These are phyloP conservation scores for Ivindomyrus marchei DNA, from an alignment of 2,113 vertebrate genomes.

Conservation along the genomic window DNA sequence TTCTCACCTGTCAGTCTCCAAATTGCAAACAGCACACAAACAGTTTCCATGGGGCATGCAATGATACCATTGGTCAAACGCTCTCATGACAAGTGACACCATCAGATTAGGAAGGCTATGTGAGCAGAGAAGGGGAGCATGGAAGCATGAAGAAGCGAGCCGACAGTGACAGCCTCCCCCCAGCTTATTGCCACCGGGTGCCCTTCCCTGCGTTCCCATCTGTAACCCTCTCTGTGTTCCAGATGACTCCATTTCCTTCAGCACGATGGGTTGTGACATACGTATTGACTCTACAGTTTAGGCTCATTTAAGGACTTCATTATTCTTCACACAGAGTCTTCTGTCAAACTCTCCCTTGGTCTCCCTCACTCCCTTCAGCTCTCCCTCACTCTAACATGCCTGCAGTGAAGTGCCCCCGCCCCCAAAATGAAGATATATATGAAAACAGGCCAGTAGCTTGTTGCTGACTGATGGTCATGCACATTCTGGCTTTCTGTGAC, in stretches of 20 bases:
- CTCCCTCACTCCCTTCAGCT: neutral
- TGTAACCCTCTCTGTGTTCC: constrained; percentile 20
- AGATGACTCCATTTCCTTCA: constrained; percentile 32
- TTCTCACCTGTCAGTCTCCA: neutral
- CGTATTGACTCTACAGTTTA: constrained; percentile 35
- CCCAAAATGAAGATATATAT: neutral
- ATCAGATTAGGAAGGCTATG: neutral
- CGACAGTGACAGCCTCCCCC: neutral
- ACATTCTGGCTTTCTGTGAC: neutral
- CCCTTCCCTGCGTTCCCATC: neutral
- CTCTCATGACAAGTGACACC: neutral
- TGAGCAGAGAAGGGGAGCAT: neutral
- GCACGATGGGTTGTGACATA: constrained; percentile 31
- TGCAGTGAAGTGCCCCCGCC: neutral
- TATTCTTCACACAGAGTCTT: constrained; percentile 25
- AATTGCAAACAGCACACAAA: neutral
- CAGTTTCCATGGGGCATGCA: neutral
- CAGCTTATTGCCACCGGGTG: neutral
- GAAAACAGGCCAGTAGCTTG: neutral
- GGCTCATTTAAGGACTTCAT: constrained; percentile 35
- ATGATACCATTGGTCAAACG: neutral
- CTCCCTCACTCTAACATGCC: neutral
- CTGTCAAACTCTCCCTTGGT: constrained; percentile 20
- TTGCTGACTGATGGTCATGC: neutral
- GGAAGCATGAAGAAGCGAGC: neutral